Evolutionary conservation across 2,888 invertebrate species (phyloP).

Genomic region (Acronicta alni): DNA sequence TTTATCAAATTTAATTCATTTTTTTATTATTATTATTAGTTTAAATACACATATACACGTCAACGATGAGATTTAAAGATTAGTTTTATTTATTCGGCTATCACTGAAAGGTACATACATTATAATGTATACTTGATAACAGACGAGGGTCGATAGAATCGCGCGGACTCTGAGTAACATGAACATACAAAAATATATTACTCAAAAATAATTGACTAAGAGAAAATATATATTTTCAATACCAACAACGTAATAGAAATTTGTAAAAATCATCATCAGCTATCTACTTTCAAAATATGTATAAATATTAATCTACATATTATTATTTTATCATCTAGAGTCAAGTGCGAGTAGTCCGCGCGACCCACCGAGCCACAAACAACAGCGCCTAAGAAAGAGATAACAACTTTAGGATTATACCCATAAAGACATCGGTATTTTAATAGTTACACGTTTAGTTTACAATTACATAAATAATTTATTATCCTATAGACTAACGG

Average conservation of each 20-base stretch:
- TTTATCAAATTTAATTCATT: constrained; percentile 70
- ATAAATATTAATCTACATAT: constrained; percentile 32
- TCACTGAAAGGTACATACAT: constrained; percentile 80
- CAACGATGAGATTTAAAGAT: constrained; percentile 72
- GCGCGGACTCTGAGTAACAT: constrained; percentile 63
- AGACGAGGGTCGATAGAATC: constrained; percentile 73
- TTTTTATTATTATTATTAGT: constrained; percentile 66
- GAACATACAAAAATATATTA: constrained; percentile 50
- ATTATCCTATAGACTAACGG: constrained; percentile 68
- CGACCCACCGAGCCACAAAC: constrained; percentile 77
- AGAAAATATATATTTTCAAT: constrained; percentile 22
- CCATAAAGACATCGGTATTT: constrained; percentile 81
- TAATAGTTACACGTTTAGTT: constrained; percentile 75
- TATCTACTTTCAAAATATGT: constrained; percentile 23
- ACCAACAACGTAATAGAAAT: constrained; percentile 47
- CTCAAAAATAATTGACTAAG: constrained; percentile 30
- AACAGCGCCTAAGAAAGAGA: constrained; percentile 89
- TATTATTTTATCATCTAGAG: constrained; percentile 22
- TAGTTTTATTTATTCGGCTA: constrained; percentile 70
- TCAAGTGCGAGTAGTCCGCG: constrained; percentile 60
- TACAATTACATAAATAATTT: constrained; percentile 72
- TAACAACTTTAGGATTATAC: constrained; percentile 87
- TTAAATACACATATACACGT: constrained; percentile 84
- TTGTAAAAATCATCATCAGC: constrained; percentile 24
- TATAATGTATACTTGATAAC: constrained; percentile 81